Evolutionary conservation across 2,888 invertebrate genomes (phyloP).

Genomic region (Amiota minor): DNA sequence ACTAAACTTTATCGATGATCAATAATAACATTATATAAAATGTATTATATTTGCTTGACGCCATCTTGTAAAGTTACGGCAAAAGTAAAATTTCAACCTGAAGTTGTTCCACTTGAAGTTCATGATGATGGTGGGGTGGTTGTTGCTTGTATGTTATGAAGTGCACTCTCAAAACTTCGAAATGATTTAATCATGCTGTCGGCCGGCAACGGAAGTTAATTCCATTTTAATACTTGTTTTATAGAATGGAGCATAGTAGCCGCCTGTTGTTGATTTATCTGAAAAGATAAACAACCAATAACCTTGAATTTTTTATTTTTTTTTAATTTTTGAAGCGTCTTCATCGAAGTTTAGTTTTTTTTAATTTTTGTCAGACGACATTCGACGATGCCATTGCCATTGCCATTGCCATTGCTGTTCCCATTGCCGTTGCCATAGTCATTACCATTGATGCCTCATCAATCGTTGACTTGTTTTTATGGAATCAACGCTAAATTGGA

Average conservation of each 20-base stretch:
- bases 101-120: neutral
- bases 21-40: too few relatives aligned
- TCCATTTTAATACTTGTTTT: conserved; percentile 28
- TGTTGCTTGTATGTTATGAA: neutral
- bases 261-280: conserved; percentile 7
- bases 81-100: neutral
- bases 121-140: neutral
- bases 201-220: conserved; percentile 34
- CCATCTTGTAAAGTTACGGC: too few relatives aligned
- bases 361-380: conserved; percentile 33
- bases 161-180: conserved; percentile 31
- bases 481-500: neutral
- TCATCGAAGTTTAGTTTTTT: neutral
- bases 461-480: neutral
- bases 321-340: neutral
- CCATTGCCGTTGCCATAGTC: conserved; percentile 43
- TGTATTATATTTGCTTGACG: too few relatives aligned
- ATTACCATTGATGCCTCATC: conserved; percentile 39
- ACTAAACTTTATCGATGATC: too few relatives aligned
- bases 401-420: conserved; percentile 37
- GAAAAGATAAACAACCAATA: neutral
- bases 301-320: neutral
- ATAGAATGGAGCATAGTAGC: neutral
- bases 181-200: conserved; percentile 45
- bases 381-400: conserved; percentile 33